Evolutionary conservation across 2,888 invertebrate genomes (phyloP).

Genomic region (Drosophila histrio): DNA sequence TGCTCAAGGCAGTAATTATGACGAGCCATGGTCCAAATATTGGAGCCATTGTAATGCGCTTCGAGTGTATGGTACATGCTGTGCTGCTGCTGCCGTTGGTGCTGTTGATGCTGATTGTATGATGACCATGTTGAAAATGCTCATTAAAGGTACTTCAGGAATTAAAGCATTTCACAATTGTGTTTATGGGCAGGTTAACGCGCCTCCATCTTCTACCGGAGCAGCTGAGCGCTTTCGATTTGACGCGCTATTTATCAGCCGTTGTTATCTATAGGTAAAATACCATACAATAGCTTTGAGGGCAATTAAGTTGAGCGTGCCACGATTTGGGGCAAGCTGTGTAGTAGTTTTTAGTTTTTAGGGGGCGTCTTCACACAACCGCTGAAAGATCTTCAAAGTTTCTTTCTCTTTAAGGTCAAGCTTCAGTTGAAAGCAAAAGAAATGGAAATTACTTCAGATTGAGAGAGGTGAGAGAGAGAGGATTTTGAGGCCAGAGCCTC

Average conservation of each 20-base stretch:
- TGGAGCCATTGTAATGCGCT: conserved; percentile 62
- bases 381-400: conserved; percentile 28
- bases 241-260: conserved; percentile 73
- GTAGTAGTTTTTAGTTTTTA: conserved; percentile 2
- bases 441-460: conserved; percentile 27
- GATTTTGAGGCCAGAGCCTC: not conserved
- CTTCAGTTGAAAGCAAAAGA: not conserved
- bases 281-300: conserved; percentile 30
- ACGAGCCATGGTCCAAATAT: conserved; percentile 72
- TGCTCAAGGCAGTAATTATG: conserved; percentile 76
- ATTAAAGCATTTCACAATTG: conserved; percentile 80
- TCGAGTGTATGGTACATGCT: conserved; percentile 30
- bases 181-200: conserved; percentile 62
- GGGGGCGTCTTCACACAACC: conserved; percentile 51
- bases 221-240: conserved; percentile 59
- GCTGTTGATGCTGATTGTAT: conserved; percentile 66
- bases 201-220: conserved; percentile 22
- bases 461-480: not conserved
- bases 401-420: conserved; percentile 22
- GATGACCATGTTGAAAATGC: conserved; percentile 82
- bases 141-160: conserved; percentile 80
- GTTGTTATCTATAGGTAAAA: conserved; percentile 71
- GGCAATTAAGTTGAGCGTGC: conserved; percentile 72
- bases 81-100: conserved; percentile 18
- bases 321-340: conserved; percentile 43